A percentile compares a stretch with the other conserved stretches of the same genome.
Conservation (phyloP, 2,113 vertebrate genomes). For the Stigmatopora nigra region DNA sequence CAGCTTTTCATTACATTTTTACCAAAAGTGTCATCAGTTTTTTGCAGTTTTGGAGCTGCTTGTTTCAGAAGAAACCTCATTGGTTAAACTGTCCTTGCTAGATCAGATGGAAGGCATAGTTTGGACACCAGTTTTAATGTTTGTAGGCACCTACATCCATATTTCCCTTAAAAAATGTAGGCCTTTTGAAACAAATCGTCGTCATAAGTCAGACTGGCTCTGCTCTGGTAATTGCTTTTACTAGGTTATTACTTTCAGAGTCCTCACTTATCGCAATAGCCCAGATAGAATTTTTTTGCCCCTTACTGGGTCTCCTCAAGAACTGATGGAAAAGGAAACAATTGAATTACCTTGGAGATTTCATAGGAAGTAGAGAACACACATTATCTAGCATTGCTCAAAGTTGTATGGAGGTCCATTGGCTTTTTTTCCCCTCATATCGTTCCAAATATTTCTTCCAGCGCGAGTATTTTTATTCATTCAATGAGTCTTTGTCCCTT, state of each 20-base stretch:
- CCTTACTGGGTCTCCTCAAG: constrained; percentile 44
- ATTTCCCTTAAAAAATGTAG: constrained; percentile 40
- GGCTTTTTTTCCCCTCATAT: constrained; percentile 21
- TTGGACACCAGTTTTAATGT: constrained; percentile 2
- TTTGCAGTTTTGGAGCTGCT: too few relatives aligned
- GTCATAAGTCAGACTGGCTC: constrained; percentile 51
- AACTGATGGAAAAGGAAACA: constrained; percentile 59
- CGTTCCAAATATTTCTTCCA: constrained; percentile 20
- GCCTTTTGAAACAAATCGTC: constrained; percentile 53
- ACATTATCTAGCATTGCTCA: constrained; percentile 42
- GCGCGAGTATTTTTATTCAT: constrained; percentile 25
- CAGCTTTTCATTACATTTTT: too few relatives aligned
- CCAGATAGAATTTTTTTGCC: constrained; percentile 64
- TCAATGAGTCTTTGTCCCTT: constrained; percentile 23
- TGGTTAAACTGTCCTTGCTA: too few relatives aligned
- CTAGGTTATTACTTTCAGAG: constrained; percentile 68
- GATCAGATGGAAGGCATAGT: too few relatives aligned
- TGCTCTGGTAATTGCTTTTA: constrained; percentile 66
- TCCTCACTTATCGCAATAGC: constrained; percentile 56
- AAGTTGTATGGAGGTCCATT: constrained; percentile 29
- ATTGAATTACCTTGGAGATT: constrained; percentile 65
- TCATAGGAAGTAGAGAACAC: constrained; percentile 37
- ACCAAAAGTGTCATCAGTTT: too few relatives aligned
- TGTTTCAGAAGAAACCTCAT: too few relatives aligned
- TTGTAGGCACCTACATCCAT: constrained; percentile 42